Evolutionary conservation across 2,888 invertebrate species (phyloP).

Genomic region (Crossocerus cetratus): DNA sequence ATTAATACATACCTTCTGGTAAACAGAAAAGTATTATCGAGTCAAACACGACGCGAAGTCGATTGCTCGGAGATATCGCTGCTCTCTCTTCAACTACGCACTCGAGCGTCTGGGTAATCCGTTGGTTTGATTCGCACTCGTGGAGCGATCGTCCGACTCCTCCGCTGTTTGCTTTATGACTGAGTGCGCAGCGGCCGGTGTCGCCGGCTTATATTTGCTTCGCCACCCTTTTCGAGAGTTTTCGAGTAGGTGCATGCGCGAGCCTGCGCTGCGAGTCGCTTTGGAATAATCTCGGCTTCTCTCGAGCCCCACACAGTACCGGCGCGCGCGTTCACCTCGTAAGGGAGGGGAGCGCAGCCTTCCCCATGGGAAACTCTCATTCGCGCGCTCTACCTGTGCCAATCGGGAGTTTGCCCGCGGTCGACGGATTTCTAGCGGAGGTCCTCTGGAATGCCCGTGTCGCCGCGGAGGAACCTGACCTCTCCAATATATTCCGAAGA

Average conservation of each 20-base stretch:
- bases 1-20: slow-evolving; percentile 13
- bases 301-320: not conserved
- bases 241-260: slow-evolving; percentile 38
- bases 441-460: too few relatives aligned
- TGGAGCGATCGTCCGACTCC: not conserved
- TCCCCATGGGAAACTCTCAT: too few relatives aligned
- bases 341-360: slow-evolving; percentile 6
- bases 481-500: too few relatives aligned
- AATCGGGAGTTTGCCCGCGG: too few relatives aligned
- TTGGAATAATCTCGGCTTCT: slow-evolving; percentile 4
- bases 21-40: too few relatives aligned
- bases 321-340: not conserved
- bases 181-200: slow-evolving; percentile 41
- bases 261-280: not conserved
- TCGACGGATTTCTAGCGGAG: too few relatives aligned
- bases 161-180: slow-evolving; percentile 16
- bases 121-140: slow-evolving; percentile 7
- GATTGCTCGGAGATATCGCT: not conserved
- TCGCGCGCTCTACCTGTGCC: too few relatives aligned
- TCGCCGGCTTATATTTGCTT: slow-evolving; percentile 44
- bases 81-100: not conserved
- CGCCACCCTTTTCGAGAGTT: slow-evolving; percentile 50
- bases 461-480: too few relatives aligned
- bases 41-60: not conserved
- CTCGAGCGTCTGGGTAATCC: not conserved